Percentiles rank a stretch among this genome's conserved stretches.
Conservation (phyloP, 2,113 vertebrate genomes). For the Syngnathoides biaculeatus region DNA sequence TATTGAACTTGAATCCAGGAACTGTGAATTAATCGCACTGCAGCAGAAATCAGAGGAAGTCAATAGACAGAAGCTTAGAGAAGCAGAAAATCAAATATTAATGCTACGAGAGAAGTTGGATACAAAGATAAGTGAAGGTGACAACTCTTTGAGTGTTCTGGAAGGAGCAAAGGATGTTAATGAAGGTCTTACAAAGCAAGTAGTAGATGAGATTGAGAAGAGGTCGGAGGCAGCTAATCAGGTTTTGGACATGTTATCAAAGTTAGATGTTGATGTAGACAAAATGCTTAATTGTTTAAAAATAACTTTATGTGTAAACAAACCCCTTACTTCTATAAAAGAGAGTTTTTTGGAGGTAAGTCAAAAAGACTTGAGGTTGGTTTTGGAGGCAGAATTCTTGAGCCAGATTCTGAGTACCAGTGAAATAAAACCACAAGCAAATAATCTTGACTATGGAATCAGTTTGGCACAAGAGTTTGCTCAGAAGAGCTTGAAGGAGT, state of each 20-base stretch:
- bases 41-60: constrained; percentile 51
- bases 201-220: constrained; percentile 63
- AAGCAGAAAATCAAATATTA: constrained; percentile 56
- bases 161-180: constrained; percentile 42
- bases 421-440: constrained; percentile 28
- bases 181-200: constrained; percentile 57
- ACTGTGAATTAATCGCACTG: constrained; percentile 46
- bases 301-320: constrained; percentile 56
- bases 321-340: constrained; percentile 20
- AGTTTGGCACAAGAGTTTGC: constrained; percentile 49
- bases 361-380: constrained; percentile 38
- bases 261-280: constrained; percentile 52
- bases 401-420: constrained; percentile 50
- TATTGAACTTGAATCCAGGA: constrained; percentile 58
- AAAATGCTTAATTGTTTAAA: constrained; percentile 45
- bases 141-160: constrained; percentile 31
- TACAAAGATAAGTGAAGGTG: constrained; percentile 10
- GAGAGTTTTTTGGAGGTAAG: constrained; percentile 37
- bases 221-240: constrained; percentile 60
- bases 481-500: constrained; percentile 57
- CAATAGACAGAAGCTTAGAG: constrained; percentile 38
- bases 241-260: constrained; percentile 66
- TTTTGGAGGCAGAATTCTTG: constrained; percentile 71
- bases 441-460: constrained; percentile 26
- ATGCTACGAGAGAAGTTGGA: constrained; percentile 51